Percentiles rank a stretch among this genome's conserved stretches.
Evolutionary conservation across 1,140 invertebrate genomes (phyloP).

Genomic region (Stenopsyche tienmushanensis): DNA sequence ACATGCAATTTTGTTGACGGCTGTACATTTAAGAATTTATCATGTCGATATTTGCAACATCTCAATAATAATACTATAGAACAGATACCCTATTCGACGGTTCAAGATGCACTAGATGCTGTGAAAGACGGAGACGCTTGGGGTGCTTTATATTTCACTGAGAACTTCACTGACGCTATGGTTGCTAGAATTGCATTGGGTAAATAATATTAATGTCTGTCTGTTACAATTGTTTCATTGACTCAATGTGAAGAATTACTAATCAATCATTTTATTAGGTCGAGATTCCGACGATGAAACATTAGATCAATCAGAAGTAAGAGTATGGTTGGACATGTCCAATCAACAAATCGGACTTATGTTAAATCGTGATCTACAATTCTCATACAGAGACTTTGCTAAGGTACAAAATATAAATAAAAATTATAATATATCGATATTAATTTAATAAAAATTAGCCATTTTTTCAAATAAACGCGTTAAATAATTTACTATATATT

Average conservation of each 20-base stretch:
- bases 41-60: constrained; percentile 73
- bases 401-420: constrained; percentile 46
- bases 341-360: constrained; percentile 89
- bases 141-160: constrained; percentile 82
- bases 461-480: no score
- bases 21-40: constrained; percentile 70
- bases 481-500: no score
- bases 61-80: constrained; percentile 66
- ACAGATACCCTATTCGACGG: constrained; percentile 68
- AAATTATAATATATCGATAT: not conserved
- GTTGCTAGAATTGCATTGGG: constrained; percentile 68
- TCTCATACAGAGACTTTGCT: constrained; percentile 77
- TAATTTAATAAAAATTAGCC: no score
- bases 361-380: constrained; percentile 76
- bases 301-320: constrained; percentile 77
- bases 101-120: constrained; percentile 66
- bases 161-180: constrained; percentile 83
- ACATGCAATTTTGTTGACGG: constrained; percentile 56
- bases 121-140: constrained; percentile 77
- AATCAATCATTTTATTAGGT: constrained; percentile 46
- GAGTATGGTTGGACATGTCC: constrained; percentile 88
- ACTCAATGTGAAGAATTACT: not conserved
- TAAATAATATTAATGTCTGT: constrained; percentile 33
- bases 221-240: no score
- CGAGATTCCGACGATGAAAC: constrained; percentile 72